phyloP scores from a whole-genome alignment of 2,888 invertebrate species.

The Xestia sexstrigata region DNA sequence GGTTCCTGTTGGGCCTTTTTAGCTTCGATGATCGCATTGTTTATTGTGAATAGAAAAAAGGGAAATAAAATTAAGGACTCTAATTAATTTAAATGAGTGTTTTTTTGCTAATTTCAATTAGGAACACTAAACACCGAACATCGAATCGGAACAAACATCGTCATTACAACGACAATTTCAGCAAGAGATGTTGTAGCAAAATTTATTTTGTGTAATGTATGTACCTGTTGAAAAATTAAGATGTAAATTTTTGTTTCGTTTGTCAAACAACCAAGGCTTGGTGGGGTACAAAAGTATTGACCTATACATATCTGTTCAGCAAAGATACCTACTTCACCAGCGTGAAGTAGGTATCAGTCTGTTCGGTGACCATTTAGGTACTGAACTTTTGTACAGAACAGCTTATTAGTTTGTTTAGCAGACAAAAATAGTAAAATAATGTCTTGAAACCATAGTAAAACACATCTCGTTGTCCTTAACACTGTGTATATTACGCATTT shows the following conservation, averaged over 20 bases:
- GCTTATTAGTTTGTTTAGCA: not conserved
- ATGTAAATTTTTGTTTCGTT: no score
- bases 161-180: not conserved
- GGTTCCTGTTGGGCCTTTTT: conserved; percentile 32
- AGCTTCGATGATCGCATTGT: conserved; percentile 22
- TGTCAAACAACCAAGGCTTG: not conserved
- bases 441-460: not conserved
- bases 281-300: not conserved
- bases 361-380: not conserved
- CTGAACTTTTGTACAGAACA: not conserved
- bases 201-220: no score
- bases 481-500: no score
- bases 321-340: not conserved
- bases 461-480: not conserved
- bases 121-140: not conserved
- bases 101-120: not conserved
- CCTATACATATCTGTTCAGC: not conserved
- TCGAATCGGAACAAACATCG: not conserved
- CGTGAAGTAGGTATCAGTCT: not conserved
- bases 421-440: not conserved
- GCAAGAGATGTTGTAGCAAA: no score
- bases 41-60: not conserved
- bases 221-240: no score
- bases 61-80: not conserved
- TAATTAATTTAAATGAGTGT: not conserved